Conservation (phyloP, 2,797 vertebrate species). For the Carcharodon carcharias region DNA sequence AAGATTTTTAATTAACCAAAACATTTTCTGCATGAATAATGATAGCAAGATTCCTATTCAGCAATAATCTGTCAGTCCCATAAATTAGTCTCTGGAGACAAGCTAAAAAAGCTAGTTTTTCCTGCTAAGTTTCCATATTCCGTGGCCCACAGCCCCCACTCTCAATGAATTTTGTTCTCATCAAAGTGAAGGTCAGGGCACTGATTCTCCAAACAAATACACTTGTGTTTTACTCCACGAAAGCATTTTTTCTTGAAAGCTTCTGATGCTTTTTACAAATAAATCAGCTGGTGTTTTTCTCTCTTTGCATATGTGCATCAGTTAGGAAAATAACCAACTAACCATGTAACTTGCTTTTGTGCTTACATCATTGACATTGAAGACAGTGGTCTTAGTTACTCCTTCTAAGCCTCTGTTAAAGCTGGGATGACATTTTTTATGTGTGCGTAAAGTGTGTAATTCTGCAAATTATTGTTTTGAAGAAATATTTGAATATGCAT, state of each 20-base stretch:
- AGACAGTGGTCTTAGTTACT: not conserved
- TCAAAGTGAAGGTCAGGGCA: not conserved
- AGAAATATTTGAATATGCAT: not conserved
- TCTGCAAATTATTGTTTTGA: not conserved
- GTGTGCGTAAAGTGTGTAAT: not conserved
- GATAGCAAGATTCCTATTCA: not conserved
- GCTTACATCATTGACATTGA: not conserved
- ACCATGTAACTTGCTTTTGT: not conserved
- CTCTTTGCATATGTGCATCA: not conserved
- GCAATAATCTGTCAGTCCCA: not conserved
- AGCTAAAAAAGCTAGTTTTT: not conserved
- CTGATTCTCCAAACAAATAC: not conserved
- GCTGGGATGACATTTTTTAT: not conserved
- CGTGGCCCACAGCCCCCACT: not conserved
- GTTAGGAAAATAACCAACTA: not conserved
- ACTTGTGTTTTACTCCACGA: not conserved
- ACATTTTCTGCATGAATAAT: constrained; percentile 15
- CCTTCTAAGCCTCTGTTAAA: not conserved
- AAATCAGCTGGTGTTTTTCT: not conserved
- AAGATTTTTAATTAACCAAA: constrained; percentile 21
- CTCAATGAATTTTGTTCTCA: not conserved
- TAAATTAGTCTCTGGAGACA: constrained; percentile 22
- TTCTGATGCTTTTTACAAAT: not conserved
- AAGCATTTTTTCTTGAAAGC: not conserved
- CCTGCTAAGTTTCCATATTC: not conserved